Base-by-base conservation (phyloP, 2,113 vertebrate genomes). In the Sinocyclocheilus rhinocerous region DNA sequence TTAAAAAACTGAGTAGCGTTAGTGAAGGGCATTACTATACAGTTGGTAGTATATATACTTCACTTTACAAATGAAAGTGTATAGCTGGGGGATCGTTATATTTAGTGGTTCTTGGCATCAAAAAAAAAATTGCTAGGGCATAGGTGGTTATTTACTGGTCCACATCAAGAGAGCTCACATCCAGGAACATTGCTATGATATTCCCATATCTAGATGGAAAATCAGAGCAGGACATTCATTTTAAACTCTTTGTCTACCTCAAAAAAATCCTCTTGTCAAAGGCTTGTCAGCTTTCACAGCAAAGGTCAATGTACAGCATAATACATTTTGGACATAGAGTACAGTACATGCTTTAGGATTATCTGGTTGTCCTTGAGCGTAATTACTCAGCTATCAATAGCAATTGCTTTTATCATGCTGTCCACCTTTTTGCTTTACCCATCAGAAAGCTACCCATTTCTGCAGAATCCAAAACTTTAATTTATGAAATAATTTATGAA, bases 341-440 rank as follows among this genome's bases (percentile, higher is more conserved):
- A 61, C 22, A n/a, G 8, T 10, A 4, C 57, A 22, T 59, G 57
- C 20, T 59, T 20, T 57, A 8, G 18, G 18, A 8, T 57, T 8
- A 59, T 59, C 7, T 59, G 20, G 55, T 22, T 22, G 55, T 59
- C 57, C 75, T 77, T 85, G 70, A 67, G 36, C 4, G 12, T 76
- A 67, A 76, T 33, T 45, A 24, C 3, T 20, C 20, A 59, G 57
- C 20, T 22, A 59, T 59, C 57, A 59, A 22, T 59, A 42, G 15
- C 42, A 67, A 48, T n/a, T 72, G 26, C 33, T 77, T 52, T 36
- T 39, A 26, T 70, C 45, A 61, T 88, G 7, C 61, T 36, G 8
- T 57, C 65, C 39, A 79, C 22, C 72, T 76, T 63, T 13, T 61
- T 45, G 52, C 50, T 79, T 77, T 79, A 52, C n/a, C 26, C 65